Conservation (phyloP, 2,113 vertebrate species). For the Lynx canadensis region DNA sequence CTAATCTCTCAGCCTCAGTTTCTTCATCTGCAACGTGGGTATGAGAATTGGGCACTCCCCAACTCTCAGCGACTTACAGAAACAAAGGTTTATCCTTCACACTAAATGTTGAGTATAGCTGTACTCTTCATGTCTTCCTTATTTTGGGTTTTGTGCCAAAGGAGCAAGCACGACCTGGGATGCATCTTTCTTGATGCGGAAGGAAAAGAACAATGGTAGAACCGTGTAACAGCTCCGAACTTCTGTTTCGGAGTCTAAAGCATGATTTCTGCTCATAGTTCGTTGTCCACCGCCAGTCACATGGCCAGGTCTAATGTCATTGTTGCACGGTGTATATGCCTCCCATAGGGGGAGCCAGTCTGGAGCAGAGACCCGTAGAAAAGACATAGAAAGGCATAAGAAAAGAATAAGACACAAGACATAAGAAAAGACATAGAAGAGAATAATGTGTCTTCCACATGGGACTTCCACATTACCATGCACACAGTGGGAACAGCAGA, state of each 20-base stretch:
- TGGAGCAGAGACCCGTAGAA: not conserved
- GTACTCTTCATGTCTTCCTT: not conserved
- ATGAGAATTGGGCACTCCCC: not conserved
- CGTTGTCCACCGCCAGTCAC: not conserved
- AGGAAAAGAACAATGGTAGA: not conserved
- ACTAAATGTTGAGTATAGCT: not conserved
- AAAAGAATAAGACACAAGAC: too few species aligned
- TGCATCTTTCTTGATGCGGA: not conserved
- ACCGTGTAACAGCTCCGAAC: accelerated
- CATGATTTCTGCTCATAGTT: not conserved
- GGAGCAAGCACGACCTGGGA: not conserved
- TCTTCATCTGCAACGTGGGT: not conserved
- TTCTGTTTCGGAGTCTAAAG: not conserved
- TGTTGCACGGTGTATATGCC: not conserved
- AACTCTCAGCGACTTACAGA: not conserved
- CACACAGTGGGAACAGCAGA: accelerated
- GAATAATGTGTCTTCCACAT: not conserved
- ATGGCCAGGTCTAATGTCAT: not conserved
- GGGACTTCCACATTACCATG: not conserved
- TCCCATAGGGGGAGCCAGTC: not conserved
- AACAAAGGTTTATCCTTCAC: not conserved
- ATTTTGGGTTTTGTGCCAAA: not conserved
- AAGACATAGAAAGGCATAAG: not conserved
- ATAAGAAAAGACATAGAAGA: too few species aligned
- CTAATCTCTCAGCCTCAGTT: not conserved